Conservation (phyloP, 2,113 vertebrate genomes). For the Coreoperca whiteheadi region DNA sequence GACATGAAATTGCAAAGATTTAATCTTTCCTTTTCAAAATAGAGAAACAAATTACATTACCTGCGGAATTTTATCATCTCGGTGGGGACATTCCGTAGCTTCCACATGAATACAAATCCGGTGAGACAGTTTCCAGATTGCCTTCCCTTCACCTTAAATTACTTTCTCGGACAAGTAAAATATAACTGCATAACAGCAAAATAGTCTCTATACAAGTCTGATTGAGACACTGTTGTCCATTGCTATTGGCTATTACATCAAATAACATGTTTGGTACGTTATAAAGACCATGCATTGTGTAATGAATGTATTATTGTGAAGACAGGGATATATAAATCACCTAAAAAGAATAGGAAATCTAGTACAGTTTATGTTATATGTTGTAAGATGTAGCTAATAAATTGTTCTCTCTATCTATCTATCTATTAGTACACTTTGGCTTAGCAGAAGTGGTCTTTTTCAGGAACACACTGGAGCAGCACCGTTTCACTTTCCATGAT, state of each 20-base stretch:
- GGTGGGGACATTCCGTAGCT: neutral
- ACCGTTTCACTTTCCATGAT: too few species aligned
- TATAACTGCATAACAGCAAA: neutral
- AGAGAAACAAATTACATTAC: neutral
- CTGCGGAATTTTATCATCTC: neutral
- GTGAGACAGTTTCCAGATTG: neutral
- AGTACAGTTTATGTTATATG: neutral
- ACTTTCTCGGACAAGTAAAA: neutral
- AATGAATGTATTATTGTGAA: neutral
- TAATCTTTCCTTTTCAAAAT: neutral
- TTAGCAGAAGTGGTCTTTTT: too few species aligned
- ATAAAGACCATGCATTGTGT: neutral
- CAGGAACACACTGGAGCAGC: too few species aligned
- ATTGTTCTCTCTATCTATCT: too few species aligned
- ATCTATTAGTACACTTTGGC: too few species aligned
- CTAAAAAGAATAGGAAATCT: too few species aligned
- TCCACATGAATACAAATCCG: conserved; percentile 13
- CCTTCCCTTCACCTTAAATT: neutral
- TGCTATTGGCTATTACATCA: neutral
- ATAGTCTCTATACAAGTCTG: neutral
- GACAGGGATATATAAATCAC: neutral
- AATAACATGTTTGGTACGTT: neutral
- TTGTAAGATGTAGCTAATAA: too few species aligned
- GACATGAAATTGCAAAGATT: neutral
- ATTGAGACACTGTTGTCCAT: neutral